Evolutionary conservation across 2,113 vertebrate genomes (phyloP).

Genomic region (Salvelinus alpinus): DNA sequence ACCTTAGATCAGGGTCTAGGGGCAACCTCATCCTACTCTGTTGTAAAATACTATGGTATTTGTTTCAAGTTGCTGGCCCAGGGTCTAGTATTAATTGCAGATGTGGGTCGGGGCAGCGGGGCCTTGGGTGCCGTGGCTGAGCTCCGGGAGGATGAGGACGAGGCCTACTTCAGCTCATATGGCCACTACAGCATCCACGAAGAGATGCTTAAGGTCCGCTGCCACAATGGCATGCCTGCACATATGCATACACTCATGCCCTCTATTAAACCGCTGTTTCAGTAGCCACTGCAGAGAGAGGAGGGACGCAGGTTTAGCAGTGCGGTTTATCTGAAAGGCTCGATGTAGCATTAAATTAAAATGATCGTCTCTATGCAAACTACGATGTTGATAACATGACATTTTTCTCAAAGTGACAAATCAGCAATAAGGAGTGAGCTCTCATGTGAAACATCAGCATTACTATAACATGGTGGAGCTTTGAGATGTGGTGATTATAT

Average conservation of each 20-base stretch:
- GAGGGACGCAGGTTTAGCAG: constrained; percentile 32
- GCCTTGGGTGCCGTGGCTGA: constrained; percentile 72
- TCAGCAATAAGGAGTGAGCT: constrained; percentile 51
- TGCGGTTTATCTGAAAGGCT: constrained; percentile 39
- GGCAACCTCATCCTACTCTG: not conserved
- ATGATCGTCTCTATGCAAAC: constrained; percentile 23
- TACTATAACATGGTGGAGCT: not conserved
- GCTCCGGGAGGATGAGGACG: constrained; percentile 88
- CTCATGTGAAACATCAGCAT: constrained; percentile 39
- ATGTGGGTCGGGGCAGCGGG: constrained; percentile 70
- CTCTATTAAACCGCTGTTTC: not conserved
- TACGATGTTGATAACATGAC: not conserved
- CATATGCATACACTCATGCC: not conserved
- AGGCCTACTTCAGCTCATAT: constrained; percentile 95
- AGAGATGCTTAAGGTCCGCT: constrained; percentile 96
- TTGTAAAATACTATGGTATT: constrained; percentile 17
- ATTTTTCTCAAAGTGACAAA: constrained; percentile 41
- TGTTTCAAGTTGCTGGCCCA: constrained; percentile 85
- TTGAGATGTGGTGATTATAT: constrained; percentile 30
- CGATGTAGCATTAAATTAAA: constrained; percentile 45
- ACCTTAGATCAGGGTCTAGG: not conserved
- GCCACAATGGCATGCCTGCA: not conserved
- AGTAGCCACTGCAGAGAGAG: not conserved
- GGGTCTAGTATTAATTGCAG: constrained; percentile 86
- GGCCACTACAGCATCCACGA: constrained; percentile 94